Evolutionary conservation across 2,797 vertebrate genomes (phyloP), one percentile per base, ranked within the genome.

Genomic region (Chloroceryle amazona): DNA sequence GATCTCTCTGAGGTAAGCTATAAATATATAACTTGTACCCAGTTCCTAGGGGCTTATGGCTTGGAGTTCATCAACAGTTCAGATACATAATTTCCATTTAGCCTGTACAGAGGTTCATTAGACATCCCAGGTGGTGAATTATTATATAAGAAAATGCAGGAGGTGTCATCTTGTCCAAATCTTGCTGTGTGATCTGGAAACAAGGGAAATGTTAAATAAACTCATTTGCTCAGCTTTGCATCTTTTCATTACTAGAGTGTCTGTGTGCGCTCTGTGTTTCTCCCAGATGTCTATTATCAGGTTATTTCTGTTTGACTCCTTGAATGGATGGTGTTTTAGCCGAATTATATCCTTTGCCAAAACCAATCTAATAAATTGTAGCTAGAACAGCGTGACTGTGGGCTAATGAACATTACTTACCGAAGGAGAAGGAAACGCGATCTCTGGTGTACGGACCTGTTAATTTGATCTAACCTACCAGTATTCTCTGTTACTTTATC

Each of bases 351-450:
- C 23, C 37, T 67, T 88, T 57, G 67, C 66, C 58, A 79, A 68
- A 89, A 33, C n/a, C 47, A 66, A 52, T 85, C 78, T 88, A 83
- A 81, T 86, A 85, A 80, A 94, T n/a, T 81, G 70, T 92, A 67
- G 35, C 47, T 60, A 39, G 78, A 80, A 60, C 67, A 85, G 78
- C 63, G 20, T 55, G 78, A 75, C 67, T 94, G 26, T 1, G 2
- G 90, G 49, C 74, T 94, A 31, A n/a, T 93, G 84, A 96, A 33
- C 89, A n/a, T 92, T 97, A 68, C 89, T 92, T 97, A 96, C 86
- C 4, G 23, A 65, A 72, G 23, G 74, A 70, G 82, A 46, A 60
- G 80, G 96, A 96, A 96, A 97, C 1, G 0, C 81, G 92, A 96
- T 97, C 86, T 86, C 1, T 11, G 13, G 41, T 70, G 73, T 92